These are phyloP conservation scores for Acipenser ruthenus DNA, from an alignment of 2,797 vertebrate genomes.

Conservation along the genomic window DNA sequence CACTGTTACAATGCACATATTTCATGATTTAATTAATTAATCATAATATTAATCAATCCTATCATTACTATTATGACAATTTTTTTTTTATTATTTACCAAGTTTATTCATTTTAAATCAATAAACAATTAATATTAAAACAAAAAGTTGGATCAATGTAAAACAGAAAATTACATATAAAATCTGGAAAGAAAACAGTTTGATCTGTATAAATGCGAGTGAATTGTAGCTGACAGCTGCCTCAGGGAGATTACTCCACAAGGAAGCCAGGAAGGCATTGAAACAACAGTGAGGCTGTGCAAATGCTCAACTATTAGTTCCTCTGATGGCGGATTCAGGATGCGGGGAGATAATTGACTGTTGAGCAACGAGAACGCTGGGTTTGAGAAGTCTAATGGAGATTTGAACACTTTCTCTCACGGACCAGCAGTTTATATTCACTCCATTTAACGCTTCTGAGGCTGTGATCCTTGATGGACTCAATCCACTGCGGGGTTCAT, in stretches of 20 bases:
- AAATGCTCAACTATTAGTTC: background rate
- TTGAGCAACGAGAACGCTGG: too few relatives aligned
- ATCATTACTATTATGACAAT: too few relatives aligned
- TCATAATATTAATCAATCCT: too few relatives aligned
- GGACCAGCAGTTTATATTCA: background rate
- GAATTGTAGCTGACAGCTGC: constrained; percentile 9
- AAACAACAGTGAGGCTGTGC: background rate
- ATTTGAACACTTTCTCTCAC: background rate
- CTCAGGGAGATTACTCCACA: background rate
- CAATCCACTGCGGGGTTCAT: background rate
- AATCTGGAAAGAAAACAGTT: background rate
- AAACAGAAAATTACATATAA: too few relatives aligned
- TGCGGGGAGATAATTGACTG: too few relatives aligned
- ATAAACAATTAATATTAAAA: too few relatives aligned
- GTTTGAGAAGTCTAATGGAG: too few relatives aligned
- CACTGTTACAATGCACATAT: too few relatives aligned
- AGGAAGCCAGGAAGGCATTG: background rate
- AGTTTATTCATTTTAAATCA: too few relatives aligned
- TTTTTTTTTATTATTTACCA: too few relatives aligned
- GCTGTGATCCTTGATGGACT: background rate
- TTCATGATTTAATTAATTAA: too few relatives aligned
- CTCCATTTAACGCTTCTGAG: background rate
- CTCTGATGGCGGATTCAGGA: background rate
- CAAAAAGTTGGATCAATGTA: too few relatives aligned
- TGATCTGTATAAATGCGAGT: background rate